Base-by-base conservation (phyloP, 2,888 invertebrate genomes). In the Zygothrica quintamaculata region DNA sequence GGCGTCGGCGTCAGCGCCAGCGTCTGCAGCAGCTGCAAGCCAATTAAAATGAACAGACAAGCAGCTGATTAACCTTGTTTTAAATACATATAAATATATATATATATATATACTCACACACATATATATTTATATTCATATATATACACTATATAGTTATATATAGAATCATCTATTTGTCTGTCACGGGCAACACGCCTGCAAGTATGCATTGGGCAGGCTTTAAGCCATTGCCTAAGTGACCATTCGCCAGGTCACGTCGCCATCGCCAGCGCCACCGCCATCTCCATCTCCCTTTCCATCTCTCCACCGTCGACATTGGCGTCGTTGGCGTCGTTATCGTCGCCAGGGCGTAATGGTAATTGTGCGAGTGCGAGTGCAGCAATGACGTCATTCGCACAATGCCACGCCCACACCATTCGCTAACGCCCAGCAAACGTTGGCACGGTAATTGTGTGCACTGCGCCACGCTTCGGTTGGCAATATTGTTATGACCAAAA, bases 401-500 rank as follows among this genome's bases (percentile, higher is more conserved):
- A 71, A 67, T 59, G 67, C 62, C 67, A 66, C 68, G 62, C 81
- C 77, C 74, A 56, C 72, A 57, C 57, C 43, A 71, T 55, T 59
- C 67, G 58, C 60, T 56, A 75, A 59, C 71, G 77, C 73, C 62
- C 61, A 58, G 69, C 65, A 77, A 71, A 84, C 65, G 77, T 80
- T 80, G 87, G 81, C 84, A 84, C 80, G 87, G 80, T 81, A 81
- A 81, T 81, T 81, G 80, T 82, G 76, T 87, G 69, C 88, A 76
- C 65, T 71, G 87, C 87, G 61, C 75, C 69, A 69, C 76, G 75
- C 74, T 87, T 84, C 64, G 68, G 69, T 75, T 76, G 79, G 81
- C 86, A 82, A 79, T 88, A 75, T 78, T 77, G 78, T 78, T 77
- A 78, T 84, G 88, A 78, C 81, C 87, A 73, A 87, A 88, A 84